These are phyloP conservation scores for Pseudorhiza aurosa DNA, from an alignment of 30 jellyfish, hydroid and myxozoan genomes.

Conservation along the genomic window DNA sequence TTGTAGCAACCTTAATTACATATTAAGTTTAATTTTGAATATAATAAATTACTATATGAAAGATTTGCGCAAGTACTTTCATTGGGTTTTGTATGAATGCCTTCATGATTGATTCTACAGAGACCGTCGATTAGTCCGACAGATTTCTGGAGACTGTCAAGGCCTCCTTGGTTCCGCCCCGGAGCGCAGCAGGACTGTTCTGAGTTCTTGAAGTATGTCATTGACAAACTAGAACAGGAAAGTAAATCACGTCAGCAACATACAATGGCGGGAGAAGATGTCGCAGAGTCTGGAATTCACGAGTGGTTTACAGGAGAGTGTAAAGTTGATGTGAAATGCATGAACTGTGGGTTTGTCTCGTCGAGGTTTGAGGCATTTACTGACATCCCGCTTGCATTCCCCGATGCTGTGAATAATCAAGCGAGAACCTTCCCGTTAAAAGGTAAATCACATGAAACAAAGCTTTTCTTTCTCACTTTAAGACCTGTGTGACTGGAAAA, in stretches of 20 bases:
- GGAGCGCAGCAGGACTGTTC: conserved; percentile 98
- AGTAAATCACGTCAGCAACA: conserved; percentile 21
- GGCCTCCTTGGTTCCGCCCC: conserved; percentile 90
- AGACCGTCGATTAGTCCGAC: conserved; percentile 86
- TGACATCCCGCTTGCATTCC: conserved; percentile 89
- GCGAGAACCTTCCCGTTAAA: conserved; percentile 26
- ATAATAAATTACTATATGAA: no score
- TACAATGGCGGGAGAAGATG: background rate
- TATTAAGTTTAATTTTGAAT: no score
- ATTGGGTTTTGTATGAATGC: no score
- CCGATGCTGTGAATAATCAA: conserved; percentile 20
- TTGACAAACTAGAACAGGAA: conserved; percentile 79
- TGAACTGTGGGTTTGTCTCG: conserved; percentile 66
- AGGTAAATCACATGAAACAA: conserved; percentile 20
- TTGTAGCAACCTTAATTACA: no score
- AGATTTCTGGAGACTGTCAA: conserved; percentile 64
- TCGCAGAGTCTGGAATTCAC: conserved; percentile 6
- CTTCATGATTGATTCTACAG: no score
- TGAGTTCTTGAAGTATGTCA: conserved; percentile 81
- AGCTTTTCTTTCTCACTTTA: no score
- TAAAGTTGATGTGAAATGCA: conserved; percentile 69
- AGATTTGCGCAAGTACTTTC: no score
- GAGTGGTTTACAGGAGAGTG: conserved; percentile 78
- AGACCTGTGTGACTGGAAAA: no score
- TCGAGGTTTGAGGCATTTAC: conserved; percentile 77